A percentile compares a stretch with the other conserved stretches of the same genome.
phyloP scores from a whole-genome alignment of 2,113 vertebrate genomes.

The Tachycineta bicolor region DNA sequence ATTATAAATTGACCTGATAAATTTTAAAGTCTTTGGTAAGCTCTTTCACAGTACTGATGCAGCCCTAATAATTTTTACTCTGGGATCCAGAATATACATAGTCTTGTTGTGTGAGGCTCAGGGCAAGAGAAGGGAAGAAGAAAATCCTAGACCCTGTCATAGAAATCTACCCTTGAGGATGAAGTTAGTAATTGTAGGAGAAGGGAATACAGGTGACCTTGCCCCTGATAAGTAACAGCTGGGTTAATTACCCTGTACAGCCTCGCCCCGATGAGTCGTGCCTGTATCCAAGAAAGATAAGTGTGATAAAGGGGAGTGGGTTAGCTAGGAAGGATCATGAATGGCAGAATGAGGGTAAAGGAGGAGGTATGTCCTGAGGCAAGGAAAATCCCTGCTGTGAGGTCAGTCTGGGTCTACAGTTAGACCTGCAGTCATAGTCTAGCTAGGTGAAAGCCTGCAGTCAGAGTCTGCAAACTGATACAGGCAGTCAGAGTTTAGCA shows the following conservation, averaged over 20 bases:
- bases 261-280: not conserved
- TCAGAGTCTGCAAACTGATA: not conserved
- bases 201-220: not conserved
- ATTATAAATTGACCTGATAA: not conserved
- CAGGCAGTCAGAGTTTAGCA: not conserved
- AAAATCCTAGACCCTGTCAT: not conserved
- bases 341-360: too few species aligned
- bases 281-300: not conserved
- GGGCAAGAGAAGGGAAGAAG: not conserved
- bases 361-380: not conserved
- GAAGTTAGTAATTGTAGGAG: not conserved
- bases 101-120: not conserved
- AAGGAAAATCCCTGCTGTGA: not conserved
- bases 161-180: not conserved
- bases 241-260: not conserved
- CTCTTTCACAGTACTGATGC: not conserved
- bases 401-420: not conserved
- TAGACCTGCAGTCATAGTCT: not conserved
- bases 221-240: not conserved
- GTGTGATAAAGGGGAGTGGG: not conserved
- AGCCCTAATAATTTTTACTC: not conserved
- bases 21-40: not conserved
- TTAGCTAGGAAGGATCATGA: not conserved
- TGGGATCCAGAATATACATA: not conserved
- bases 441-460: not conserved